Evolutionary conservation across 2,113 vertebrate genomes (phyloP).

Genomic region (Cygnus buccinator): DNA sequence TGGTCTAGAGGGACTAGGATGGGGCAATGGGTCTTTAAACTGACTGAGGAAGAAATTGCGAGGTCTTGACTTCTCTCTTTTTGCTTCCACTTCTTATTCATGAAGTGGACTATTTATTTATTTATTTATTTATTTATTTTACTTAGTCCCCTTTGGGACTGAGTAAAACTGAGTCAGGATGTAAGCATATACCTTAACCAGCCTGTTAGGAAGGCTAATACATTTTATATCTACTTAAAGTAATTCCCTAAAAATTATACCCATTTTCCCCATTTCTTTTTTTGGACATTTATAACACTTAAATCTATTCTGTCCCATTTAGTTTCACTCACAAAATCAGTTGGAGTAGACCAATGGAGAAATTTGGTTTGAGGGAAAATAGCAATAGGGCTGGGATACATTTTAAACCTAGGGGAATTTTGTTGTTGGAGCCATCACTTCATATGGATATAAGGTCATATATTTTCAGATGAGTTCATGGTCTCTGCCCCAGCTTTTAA

Average conservation of each 20-base stretch:
- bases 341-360: neutral
- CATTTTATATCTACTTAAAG: neutral
- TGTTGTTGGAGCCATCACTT: neutral
- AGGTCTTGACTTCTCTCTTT: slow-evolving; percentile 32
- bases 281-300: neutral
- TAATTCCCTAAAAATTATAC: neutral
- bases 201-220: neutral
- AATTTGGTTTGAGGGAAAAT: neutral
- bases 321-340: neutral
- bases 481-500: neutral
- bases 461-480: neutral
- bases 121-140: too few relatives aligned
- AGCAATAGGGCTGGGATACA: neutral
- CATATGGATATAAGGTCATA: neutral
- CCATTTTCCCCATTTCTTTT: neutral
- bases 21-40: neutral
- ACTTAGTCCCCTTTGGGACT: neutral
- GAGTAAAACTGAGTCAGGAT: neutral
- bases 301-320: neutral
- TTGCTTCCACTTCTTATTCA: slow-evolving; percentile 28
- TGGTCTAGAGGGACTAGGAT: slow-evolving; percentile 6
- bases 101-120: neutral
- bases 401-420: neutral
- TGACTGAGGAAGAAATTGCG: slow-evolving; percentile 5
- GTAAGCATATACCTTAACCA: neutral